Evolutionary conservation across 2,888 invertebrate genomes (phyloP), one percentile per base, ranked within the genome.

Genomic region (Bellardia pandia): DNA sequence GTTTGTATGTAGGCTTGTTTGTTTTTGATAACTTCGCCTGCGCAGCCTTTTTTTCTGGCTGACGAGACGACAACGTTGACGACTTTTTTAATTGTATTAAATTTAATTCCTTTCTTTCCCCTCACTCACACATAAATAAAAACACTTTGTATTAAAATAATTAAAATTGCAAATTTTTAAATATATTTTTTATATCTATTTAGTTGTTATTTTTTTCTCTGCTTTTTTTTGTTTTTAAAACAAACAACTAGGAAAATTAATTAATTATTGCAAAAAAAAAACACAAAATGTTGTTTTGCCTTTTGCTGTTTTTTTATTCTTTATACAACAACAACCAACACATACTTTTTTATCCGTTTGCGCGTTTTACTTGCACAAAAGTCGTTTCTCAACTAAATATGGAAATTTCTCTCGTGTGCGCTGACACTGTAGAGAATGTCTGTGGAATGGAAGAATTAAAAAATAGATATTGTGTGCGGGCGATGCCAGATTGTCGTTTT

Each of bases 341-440:
- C 23, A 23, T 23, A 23, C 23, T 23, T 16, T 77, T 83, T 83
- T 75, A 79, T 71, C 75, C 82, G 76, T 53, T 48, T 78, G 80
- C 86, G 69, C 80, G 89, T 86, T 79, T 62, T 11, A 45, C 77
- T 79, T 48, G 53, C 42, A 77, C 89, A 78, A 88, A 89, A 75
- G 88, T 85, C 84, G 82, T 86, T 85, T 79, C 86, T 89, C 88
- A 88, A 89, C 89, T 89, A 75, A 89, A 85, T 84, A 86, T 64
- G 69, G 68, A 66, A 89, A 86, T 77, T 77, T 77, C 86, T 79
- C 87, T 86, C 80, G 23, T 82, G 79, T 75, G 11, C 68, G 69
- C 58, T 37, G 48, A 76, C 37, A 53, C 82, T 23, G 6, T 23
- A 16, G 16, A 83, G 86, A 89, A 89, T 85, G 89, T 85, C 87